Conservation (phyloP, 1,140 invertebrate genomes). For the Procambarus virginalis region DNA sequence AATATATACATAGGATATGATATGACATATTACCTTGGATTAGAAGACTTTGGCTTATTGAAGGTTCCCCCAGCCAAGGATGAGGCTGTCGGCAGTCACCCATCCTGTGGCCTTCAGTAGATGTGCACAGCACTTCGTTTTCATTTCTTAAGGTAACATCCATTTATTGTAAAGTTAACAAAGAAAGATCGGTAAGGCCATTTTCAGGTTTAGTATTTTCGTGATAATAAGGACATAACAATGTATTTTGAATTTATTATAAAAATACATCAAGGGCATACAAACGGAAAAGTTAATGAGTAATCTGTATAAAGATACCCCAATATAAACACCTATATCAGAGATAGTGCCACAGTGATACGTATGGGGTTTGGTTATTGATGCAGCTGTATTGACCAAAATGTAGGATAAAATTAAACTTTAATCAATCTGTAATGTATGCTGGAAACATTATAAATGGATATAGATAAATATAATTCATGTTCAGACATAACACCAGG, state of each 20-base stretch:
- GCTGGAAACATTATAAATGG: too few relatives aligned
- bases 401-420: neutral
- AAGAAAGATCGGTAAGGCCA: too few relatives aligned
- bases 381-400: neutral
- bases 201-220: too few relatives aligned
- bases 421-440: neutral
- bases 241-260: neutral
- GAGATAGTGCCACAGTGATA: neutral
- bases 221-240: neutral
- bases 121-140: too few relatives aligned
- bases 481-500: neutral
- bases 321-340: neutral
- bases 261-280: conserved; percentile 1
- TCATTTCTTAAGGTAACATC: too few relatives aligned
- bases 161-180: too few relatives aligned
- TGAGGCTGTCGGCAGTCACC: too few relatives aligned
- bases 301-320: neutral
- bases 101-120: too few relatives aligned
- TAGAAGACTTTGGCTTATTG: too few relatives aligned
- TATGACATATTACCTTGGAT: too few relatives aligned
- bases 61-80: too few relatives aligned
- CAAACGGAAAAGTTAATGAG: neutral
- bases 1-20: too few relatives aligned
- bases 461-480: neutral
- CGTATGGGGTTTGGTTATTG: neutral